Evolutionary conservation across 1,140 invertebrate species (phyloP).

Genomic region (Antheraea pernyi): DNA sequence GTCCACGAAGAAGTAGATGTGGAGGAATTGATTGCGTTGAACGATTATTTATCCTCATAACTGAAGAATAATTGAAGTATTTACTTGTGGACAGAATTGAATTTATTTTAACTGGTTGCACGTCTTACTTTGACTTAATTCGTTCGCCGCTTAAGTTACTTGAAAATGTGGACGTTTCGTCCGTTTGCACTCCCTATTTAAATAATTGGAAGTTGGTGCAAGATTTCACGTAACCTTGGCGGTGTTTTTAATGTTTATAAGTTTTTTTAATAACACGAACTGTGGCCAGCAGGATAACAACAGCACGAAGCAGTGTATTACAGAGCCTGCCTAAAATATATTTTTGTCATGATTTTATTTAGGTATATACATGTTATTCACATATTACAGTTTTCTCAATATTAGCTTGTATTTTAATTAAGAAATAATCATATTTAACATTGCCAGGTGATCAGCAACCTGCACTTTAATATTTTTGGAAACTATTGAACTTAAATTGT

Average conservation of each 20-base stretch:
- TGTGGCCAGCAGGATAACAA: constrained; percentile 77
- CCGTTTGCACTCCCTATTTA: constrained; percentile 45
- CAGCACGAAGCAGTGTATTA: constrained; percentile 74
- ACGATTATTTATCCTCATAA: constrained; percentile 27
- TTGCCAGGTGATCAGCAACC: constrained; percentile 80
- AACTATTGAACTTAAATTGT: constrained; percentile 82
- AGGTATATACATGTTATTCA: constrained; percentile 80
- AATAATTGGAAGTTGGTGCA: constrained; percentile 38
- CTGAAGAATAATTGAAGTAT: constrained; percentile 20
- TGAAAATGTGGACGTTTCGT: constrained; percentile 54
- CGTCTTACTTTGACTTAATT: constrained; percentile 74
- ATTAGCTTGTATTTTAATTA: constrained; percentile 81
- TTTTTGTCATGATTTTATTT: constrained; percentile 80
- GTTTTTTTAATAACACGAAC: constrained; percentile 73
- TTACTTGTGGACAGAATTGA: constrained; percentile 41
- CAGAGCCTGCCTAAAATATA: constrained; percentile 79
- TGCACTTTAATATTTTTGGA: constrained; percentile 82
- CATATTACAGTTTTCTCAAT: constrained; percentile 80
- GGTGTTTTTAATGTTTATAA: constrained; percentile 66
- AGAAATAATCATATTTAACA: constrained; percentile 81
- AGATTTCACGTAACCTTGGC: constrained; percentile 66
- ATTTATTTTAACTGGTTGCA: constrained; percentile 60
- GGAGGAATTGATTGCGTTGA: constrained; percentile 55
- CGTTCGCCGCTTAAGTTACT: constrained; percentile 55
- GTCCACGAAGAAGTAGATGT: constrained; percentile 41